Evolutionary conservation across 2,797 vertebrate genomes (phyloP), one percentile per base, ranked within the genome.

Genomic region (Parotocinclus haroldoi): DNA sequence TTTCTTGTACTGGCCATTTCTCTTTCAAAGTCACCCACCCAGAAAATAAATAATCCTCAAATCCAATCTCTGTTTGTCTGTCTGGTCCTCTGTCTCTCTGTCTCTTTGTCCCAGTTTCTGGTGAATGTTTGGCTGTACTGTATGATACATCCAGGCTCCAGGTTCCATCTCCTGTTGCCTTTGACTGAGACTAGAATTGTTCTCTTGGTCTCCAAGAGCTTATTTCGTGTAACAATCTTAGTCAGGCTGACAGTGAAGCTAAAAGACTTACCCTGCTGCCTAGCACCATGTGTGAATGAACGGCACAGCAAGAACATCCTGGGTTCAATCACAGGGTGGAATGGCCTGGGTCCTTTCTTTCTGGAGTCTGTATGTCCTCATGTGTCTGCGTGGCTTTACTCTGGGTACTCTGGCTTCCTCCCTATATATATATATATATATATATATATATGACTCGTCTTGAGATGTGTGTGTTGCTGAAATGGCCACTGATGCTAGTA

Each of bases 11-110:
- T 9, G 1, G 1, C 14, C 46, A 37, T 51, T 19, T 63, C 37
- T n/a, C 39, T 63, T 27, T 53, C 52, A 65, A 46, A 55, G 42
- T 55, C 63, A 65, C 44, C 18, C 39, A 58, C 38, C 56, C 52
- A 55, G 52, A 45, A 45, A 38, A 64, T 54, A 63, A 52, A 52
- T 9, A 13, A 4, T 13, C 38, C 17, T 19, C n/a, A 1, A 36
- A 13, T 10, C 38, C 16, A 11, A 5, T 52, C n/a, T 13, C 16
- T 37, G 40, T 0, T n/a, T 17, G 36, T 14, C 14, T 9, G 14
- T n/a, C n/a, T n/a, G n/a, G n/a, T n/a, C n/a, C 46, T 13, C 10
- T 38, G 19, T 27, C 27, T 27, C 27, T 27, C 27, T 38, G 19
- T 37, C 59, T 50, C 51, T 36, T 17, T 44, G 38, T 64, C 44